These are phyloP conservation scores for Syrphus vitripennis DNA, from an alignment of 2,888 invertebrate species.

Conservation along the genomic window DNA sequence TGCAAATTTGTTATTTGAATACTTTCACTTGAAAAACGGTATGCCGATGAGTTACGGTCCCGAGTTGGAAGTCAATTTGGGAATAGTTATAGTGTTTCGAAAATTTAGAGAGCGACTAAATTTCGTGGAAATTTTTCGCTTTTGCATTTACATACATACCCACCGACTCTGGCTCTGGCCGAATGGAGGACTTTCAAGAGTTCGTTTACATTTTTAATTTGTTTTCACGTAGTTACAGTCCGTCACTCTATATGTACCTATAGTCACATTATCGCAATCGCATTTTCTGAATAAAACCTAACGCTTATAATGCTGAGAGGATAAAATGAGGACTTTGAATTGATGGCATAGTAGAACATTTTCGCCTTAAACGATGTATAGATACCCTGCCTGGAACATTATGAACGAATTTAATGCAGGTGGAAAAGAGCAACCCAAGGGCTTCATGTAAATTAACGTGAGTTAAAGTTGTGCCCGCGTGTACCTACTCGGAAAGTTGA, in stretches of 20 bases:
- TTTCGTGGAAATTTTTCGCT: not conserved
- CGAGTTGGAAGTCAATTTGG: slow-evolving; percentile 44
- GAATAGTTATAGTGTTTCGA: slow-evolving; percentile 26
- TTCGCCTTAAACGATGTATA: not conserved
- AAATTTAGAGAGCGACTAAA: slow-evolving; percentile 18
- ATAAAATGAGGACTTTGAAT: not conserved
- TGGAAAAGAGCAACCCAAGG: slow-evolving; percentile 5
- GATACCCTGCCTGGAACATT: not conserved
- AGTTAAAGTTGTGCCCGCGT: not conserved
- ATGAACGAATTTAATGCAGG: not conserved
- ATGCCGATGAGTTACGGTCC: slow-evolving; percentile 6
- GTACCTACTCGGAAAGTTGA: not conserved
- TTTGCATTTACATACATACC: too few species aligned
- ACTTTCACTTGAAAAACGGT: slow-evolving; percentile 40
- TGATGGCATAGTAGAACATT: not conserved
- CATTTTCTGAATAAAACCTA: not conserved
- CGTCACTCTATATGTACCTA: not conserved
- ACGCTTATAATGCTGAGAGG: not conserved
- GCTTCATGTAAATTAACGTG: not conserved
- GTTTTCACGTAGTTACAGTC: not conserved
- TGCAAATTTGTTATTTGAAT: slow-evolving; percentile 59
- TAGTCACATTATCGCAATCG: not conserved
- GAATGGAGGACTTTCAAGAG: not conserved
- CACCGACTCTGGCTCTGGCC: not conserved
- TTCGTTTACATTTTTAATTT: slow-evolving; percentile 51